Evolutionary conservation across 2,888 invertebrate genomes (phyloP).

Genomic region (Morpho achilles): DNA sequence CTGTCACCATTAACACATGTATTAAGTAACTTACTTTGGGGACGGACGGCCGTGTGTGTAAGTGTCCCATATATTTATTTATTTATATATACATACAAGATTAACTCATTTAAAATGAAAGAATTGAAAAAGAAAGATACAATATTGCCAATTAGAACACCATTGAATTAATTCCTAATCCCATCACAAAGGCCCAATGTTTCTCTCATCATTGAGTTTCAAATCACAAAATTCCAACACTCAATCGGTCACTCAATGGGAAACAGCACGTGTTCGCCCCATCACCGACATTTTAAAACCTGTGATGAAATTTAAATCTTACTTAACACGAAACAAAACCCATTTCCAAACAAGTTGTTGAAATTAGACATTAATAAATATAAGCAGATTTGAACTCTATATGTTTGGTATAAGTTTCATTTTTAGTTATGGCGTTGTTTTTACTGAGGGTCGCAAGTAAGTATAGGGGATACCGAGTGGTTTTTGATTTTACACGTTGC

Average conservation of each 20-base stretch:
- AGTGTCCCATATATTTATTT: too few relatives aligned
- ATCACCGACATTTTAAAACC: slow-evolving; percentile 1
- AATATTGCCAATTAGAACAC: neutral
- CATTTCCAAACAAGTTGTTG: too few relatives aligned
- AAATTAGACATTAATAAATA: too few relatives aligned
- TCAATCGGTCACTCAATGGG: slow-evolving; percentile 20
- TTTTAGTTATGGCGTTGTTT: slow-evolving; percentile 1
- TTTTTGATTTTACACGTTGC: slow-evolving; percentile 19
- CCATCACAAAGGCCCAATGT: slow-evolving; percentile 12
- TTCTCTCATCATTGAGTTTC: slow-evolving; percentile 9
- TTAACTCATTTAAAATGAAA: too few relatives aligned
- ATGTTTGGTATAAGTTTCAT: neutral
- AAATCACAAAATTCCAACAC: slow-evolving; percentile 17
- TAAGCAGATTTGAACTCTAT: slow-evolving; percentile 2
- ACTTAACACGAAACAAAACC: neutral
- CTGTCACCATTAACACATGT: too few relatives aligned
- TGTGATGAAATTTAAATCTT: neutral
- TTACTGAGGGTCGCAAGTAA: slow-evolving; percentile 5
- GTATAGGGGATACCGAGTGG: slow-evolving; percentile 16
- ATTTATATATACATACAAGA: too few relatives aligned
- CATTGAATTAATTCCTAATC: slow-evolving; percentile 2
- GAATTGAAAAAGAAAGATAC: too few relatives aligned
- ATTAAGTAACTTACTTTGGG: too few relatives aligned
- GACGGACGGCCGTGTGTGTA: too few relatives aligned
- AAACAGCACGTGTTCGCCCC: slow-evolving; percentile 21